phyloP scores from a whole-genome alignment of 2,888 invertebrate genomes.

The Dryadula phaetusa region DNA sequence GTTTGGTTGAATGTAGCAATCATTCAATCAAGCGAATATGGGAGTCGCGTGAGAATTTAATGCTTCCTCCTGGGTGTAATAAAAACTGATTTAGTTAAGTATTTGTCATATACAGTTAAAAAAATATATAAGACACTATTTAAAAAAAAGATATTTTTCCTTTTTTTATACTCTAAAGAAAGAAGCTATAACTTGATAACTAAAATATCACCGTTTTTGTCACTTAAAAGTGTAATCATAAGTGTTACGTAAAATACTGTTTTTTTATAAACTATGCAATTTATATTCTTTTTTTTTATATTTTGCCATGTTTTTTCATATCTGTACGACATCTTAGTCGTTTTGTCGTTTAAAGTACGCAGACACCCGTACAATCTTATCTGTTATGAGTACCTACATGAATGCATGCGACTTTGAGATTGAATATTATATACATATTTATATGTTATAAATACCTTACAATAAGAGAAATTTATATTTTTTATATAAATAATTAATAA shows the following conservation, averaged over 20 bases:
- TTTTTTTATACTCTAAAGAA: too few relatives aligned
- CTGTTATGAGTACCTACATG: neutral
- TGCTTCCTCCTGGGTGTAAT: constrained; percentile 63
- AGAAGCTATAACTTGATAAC: too few relatives aligned
- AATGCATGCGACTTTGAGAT: neutral
- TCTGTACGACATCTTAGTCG: neutral
- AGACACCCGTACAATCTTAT: constrained; percentile 10
- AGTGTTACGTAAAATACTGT: neutral
- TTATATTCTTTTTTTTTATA: neutral
- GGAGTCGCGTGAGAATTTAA: constrained; percentile 64
- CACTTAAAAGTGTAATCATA: neutral
- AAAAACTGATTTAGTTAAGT: constrained; percentile 46
- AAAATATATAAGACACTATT: too few relatives aligned
- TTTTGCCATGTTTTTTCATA: constrained; percentile 12
- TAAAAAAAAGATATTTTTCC: too few relatives aligned
- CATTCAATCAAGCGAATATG: constrained; percentile 54
- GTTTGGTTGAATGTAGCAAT: constrained; percentile 51
- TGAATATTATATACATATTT: neutral
- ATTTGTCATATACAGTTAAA: neutral
- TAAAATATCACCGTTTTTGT: too few relatives aligned
- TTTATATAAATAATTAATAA: too few relatives aligned
- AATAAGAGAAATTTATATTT: neutral
- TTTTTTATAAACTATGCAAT: neutral
- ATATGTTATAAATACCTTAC: neutral
- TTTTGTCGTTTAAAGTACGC: neutral